Percentiles rank a stretch among this genome's conserved stretches.
These are phyloP conservation scores for Tricholaema leucomelas DNA, from an alignment of 2,113 vertebrate genomes.

Conservation along the genomic window DNA sequence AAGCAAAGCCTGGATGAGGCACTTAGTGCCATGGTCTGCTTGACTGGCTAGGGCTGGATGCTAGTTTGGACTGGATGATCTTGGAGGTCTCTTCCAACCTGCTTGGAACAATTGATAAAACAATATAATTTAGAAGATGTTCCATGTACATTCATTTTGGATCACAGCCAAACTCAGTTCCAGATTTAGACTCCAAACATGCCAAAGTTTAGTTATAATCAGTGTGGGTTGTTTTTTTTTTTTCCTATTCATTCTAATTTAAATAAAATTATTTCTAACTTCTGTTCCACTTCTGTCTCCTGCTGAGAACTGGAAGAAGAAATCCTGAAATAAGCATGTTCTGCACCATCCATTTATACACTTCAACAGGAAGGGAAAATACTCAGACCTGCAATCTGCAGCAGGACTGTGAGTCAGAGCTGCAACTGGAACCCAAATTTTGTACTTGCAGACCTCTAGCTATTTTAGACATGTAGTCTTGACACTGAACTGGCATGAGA, in stretches of 20 bases:
- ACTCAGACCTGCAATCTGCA: neutral
- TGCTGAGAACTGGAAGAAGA: neutral
- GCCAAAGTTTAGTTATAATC: neutral
- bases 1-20: no score
- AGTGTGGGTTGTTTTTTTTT: neutral
- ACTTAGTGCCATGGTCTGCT: no score
- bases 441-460: neutral
- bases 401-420: neutral
- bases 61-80: no score
- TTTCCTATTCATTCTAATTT: slow-evolving; percentile 1
- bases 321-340: neutral
- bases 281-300: neutral
- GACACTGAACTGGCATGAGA: neutral
- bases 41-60: no score
- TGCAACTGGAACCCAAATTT: neutral
- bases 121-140: neutral
- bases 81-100: no score
- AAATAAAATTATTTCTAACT: slow-evolving; percentile 3
- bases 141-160: neutral
- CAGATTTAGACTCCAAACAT: neutral
- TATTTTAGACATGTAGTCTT: neutral
- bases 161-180: neutral
- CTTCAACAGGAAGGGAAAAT: slow-evolving; percentile 13
- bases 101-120: neutral
- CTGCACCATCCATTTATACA: neutral